A percentile compares a stretch with the other conserved stretches of the same genome.
phyloP scores from a whole-genome alignment of 2,113 vertebrate genomes.

The Corythaeola cristata region DNA sequence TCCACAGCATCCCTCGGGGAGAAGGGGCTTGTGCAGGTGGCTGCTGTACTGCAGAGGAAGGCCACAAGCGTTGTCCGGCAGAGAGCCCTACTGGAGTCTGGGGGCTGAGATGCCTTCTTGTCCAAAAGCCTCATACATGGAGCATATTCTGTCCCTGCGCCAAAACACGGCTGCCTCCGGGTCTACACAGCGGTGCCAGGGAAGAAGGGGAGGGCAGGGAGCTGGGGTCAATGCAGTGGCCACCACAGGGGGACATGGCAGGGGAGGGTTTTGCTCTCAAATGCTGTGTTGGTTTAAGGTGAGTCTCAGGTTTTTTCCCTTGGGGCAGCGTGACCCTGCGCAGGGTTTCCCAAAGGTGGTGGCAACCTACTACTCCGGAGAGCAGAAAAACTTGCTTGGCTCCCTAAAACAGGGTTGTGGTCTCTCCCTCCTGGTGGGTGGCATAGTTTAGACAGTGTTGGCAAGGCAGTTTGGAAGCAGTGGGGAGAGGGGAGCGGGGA shows the following conservation, averaged over 20 bases:
- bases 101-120: rapidly evolving
- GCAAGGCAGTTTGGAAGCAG: not conserved
- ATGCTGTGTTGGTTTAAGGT: not conserved
- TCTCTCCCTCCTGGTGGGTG: not conserved
- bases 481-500: not conserved
- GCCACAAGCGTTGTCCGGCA: not conserved
- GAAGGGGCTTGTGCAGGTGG: not conserved
- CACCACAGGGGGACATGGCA: not conserved
- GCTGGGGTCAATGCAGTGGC: not conserved
- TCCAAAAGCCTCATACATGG: not conserved
- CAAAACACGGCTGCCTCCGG: rapidly evolving
- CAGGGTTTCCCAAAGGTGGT: not conserved
- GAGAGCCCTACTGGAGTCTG: not conserved
- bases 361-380: not conserved
- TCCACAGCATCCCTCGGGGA: not conserved
- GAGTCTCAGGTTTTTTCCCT: not conserved
- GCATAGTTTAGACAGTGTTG: not conserved
- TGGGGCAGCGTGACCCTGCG: not conserved
- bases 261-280: not conserved
- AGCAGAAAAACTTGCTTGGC: not conserved
- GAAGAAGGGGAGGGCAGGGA: not conserved
- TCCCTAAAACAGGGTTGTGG: not conserved
- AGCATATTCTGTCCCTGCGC: not conserved
- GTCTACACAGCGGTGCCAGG: rapidly evolving
- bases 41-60: not conserved